These are phyloP conservation scores for Cenopis cana DNA, from an alignment of 2,888 invertebrate species.

Conservation along the genomic window DNA sequence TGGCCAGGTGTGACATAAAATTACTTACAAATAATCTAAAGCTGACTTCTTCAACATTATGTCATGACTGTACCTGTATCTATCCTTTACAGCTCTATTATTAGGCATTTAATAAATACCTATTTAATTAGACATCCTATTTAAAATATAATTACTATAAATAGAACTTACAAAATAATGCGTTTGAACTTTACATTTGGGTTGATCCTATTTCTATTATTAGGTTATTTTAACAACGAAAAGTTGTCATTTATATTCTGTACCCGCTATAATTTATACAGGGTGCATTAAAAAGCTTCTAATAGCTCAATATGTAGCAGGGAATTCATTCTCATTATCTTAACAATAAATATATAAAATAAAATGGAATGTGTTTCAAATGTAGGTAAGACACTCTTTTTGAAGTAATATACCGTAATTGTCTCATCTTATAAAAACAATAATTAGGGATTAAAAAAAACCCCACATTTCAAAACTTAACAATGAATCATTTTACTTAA, in stretches of 20 bases:
- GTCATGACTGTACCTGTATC: slow-evolving; percentile 26
- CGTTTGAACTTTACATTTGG: slow-evolving; percentile 30
- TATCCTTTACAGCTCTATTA: slow-evolving; percentile 1
- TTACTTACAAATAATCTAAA: slow-evolving; percentile 32
- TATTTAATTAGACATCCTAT: not conserved
- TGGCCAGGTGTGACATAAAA: too few relatives aligned
- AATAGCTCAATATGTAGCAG: not conserved
- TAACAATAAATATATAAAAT: not conserved
- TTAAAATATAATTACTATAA: slow-evolving; percentile 21
- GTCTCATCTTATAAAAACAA: too few relatives aligned
- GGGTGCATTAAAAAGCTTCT: not conserved
- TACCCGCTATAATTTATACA: slow-evolving; percentile 4
- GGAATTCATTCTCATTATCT: not conserved
- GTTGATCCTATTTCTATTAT: slow-evolving; percentile 8
- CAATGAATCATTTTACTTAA: too few relatives aligned
- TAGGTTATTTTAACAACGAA: not conserved
- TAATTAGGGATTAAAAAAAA: too few relatives aligned
- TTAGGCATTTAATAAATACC: not conserved
- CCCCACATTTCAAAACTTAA: too few relatives aligned
- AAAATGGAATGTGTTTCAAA: too few relatives aligned
- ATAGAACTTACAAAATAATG: slow-evolving; percentile 24
- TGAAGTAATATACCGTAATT: too few relatives aligned
- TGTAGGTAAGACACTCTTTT: too few relatives aligned
- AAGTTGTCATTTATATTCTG: slow-evolving; percentile 3
- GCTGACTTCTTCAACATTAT: slow-evolving; percentile 22